Evolutionary conservation across 2,797 vertebrate genomes (phyloP).

Genomic region (Discoglossus pictus): DNA sequence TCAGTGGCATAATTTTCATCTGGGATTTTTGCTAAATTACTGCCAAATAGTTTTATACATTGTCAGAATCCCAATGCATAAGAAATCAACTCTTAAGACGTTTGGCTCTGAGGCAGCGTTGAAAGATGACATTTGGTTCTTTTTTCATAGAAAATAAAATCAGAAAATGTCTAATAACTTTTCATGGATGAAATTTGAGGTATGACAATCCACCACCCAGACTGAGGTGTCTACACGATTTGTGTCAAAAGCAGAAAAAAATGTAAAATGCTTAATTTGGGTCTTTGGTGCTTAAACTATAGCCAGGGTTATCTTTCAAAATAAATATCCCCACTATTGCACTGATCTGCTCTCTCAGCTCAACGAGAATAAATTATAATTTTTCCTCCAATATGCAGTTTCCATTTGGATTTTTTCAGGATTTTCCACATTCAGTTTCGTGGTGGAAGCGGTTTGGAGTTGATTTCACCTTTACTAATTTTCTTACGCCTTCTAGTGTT

Average conservation of each 20-base stretch:
- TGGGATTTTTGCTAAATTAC: no score
- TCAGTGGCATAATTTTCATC: no score
- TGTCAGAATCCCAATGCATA: no score
- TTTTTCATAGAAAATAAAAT: background rate
- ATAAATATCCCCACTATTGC: constrained; percentile 18
- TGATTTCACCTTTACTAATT: background rate
- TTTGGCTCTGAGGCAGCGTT: background rate
- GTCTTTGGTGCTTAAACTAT: background rate
- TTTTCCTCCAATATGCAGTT: constrained; percentile 39
- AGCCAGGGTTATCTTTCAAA: constrained; percentile 13
- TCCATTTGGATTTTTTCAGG: constrained; percentile 14
- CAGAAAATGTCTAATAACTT: background rate
- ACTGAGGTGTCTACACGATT: constrained; percentile 2
- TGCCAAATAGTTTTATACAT: no score
- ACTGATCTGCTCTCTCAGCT: background rate
- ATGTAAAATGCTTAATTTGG: background rate
- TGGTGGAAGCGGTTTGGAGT: constrained; percentile 27
- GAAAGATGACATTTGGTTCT: constrained; percentile 3
- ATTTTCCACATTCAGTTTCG: constrained; percentile 35
- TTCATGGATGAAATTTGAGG: background rate
- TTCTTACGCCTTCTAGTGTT: background rate
- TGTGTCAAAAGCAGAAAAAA: background rate
- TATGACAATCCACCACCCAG: background rate
- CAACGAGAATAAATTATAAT: constrained; percentile 1
- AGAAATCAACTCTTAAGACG: no score